These are phyloP conservation scores for Micrasema longulum DNA, from an alignment of 1,140 invertebrate genomes.

Conservation along the genomic window DNA sequence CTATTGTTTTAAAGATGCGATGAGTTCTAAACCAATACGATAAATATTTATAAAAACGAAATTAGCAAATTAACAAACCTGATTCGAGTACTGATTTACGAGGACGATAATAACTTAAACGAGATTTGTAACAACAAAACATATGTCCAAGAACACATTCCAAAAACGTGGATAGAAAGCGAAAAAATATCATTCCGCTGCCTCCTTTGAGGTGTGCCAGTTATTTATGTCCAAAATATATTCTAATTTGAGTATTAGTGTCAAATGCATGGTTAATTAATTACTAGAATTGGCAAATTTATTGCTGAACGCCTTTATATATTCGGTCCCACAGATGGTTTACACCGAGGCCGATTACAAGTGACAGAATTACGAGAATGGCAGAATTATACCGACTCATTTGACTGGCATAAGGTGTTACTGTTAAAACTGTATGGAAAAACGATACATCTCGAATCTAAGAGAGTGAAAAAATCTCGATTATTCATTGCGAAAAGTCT, in stretches of 20 bases:
- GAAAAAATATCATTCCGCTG: background rate
- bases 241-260: background rate
- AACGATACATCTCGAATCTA: too few species aligned
- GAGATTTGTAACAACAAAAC: constrained; percentile 1
- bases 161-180: constrained; percentile 12
- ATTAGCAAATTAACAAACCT: too few species aligned
- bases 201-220: constrained; percentile 1
- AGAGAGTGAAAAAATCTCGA: too few species aligned
- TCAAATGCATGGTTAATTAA: constrained; percentile 9
- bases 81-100: too few species aligned
- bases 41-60: too few species aligned
- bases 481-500: too few species aligned
- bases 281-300: constrained; percentile 16
- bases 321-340: background rate
- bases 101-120: too few species aligned
- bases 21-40: too few species aligned
- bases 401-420: background rate
- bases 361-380: constrained; percentile 3
- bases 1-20: too few species aligned
- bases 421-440: too few species aligned
- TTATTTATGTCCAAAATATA: background rate
- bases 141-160: background rate
- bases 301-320: background rate
- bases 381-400: constrained; percentile 4
- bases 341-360: background rate